Percentiles rank a stretch among this genome's conserved stretches.
These are phyloP conservation scores for Lasioglossum zephyrum DNA, from an alignment of 2,888 invertebrate genomes.

Conservation along the genomic window DNA sequence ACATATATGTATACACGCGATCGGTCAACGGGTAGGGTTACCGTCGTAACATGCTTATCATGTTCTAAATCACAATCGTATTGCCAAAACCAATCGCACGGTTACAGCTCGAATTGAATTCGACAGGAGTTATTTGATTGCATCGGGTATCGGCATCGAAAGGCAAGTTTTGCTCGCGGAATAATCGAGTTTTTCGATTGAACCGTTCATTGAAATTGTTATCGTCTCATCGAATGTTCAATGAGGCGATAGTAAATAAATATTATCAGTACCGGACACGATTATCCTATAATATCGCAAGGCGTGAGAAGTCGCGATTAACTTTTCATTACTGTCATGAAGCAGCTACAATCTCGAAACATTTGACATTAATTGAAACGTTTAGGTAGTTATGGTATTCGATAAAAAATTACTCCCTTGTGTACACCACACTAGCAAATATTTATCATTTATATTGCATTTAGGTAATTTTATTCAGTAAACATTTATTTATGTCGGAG, in stretches of 20 bases:
- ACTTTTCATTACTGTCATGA: not conserved
- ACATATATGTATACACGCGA: not conserved
- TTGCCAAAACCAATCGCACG: conserved; percentile 4
- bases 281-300: not conserved
- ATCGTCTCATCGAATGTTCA: not conserved
- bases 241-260: not conserved
- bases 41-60: conserved; percentile 18
- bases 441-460: too few relatives aligned
- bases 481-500: too few relatives aligned
- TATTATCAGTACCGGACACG: not conserved
- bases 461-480: too few relatives aligned
- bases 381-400: too few relatives aligned
- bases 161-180: not conserved
- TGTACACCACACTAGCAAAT: too few relatives aligned
- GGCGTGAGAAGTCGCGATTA: not conserved
- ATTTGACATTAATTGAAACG: too few relatives aligned
- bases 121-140: not conserved
- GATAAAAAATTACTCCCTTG: too few relatives aligned
- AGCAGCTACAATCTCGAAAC: too few relatives aligned
- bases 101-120: conserved; percentile 9
- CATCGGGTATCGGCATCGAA: not conserved
- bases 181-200: not conserved
- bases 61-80: conserved; percentile 13
- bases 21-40: conserved; percentile 11
- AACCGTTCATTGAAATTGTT: not conserved